These are phyloP conservation scores for Erethizon dorsatum DNA, from an alignment of 2,797 vertebrate genomes.

Conservation along the genomic window DNA sequence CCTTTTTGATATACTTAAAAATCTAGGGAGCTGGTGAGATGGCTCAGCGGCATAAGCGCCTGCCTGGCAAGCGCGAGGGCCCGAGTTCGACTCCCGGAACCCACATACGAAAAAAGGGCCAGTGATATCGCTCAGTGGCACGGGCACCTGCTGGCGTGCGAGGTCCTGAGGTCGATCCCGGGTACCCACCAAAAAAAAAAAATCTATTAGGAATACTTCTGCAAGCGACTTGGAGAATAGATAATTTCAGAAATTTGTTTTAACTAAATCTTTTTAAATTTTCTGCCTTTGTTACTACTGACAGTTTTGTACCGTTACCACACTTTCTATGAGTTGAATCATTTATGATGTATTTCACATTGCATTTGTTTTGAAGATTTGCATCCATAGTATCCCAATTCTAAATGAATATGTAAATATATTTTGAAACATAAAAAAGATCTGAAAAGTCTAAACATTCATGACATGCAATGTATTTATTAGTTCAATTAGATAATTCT, in stretches of 20 bases:
- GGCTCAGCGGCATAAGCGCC: too few species aligned
- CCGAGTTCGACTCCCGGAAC: too few species aligned
- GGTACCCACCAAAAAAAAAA: too few species aligned
- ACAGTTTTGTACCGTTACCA: background rate
- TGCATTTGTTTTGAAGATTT: background rate
- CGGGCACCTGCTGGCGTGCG: too few species aligned
- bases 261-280: background rate
- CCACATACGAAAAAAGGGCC: too few species aligned
- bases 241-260: background rate
- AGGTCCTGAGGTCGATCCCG: too few species aligned
- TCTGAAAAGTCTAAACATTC: background rate
- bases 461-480: constrained; percentile 8
- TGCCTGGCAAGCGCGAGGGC: too few species aligned
- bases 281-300: background rate
- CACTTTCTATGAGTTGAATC: background rate
- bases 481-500: background rate
- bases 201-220: background rate
- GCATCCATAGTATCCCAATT: background rate
- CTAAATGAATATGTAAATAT: background rate
- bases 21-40: too few species aligned
- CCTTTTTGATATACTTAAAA: background rate
- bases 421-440: background rate
- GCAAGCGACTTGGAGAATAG: background rate
- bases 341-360: background rate
- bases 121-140: too few species aligned